Base-by-base conservation (phyloP, 92 coral and sea anemone genomes). In the Scolanthus callimorphus region DNA sequence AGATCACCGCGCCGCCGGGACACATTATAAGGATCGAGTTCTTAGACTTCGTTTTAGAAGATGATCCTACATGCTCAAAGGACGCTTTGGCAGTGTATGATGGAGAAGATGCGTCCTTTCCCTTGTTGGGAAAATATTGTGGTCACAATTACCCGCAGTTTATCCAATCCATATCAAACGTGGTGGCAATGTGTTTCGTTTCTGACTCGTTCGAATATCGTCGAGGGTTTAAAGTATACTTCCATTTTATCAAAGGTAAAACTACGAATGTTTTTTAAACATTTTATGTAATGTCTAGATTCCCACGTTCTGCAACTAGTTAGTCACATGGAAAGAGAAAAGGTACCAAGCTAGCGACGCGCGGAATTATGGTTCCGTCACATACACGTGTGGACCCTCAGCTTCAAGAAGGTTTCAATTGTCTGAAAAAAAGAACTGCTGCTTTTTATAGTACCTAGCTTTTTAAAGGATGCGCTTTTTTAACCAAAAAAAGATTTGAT, bases 191-290 rank as follows among this genome's bases (percentile, higher is more conserved):
- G 2, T 1, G 11, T 1, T 61, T 61, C 27, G 17, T n/a, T 23
- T 61, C 67, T 9, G 51, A 61, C 51, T 20, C 22, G 15, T 39
- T 27, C 3, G 25, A n/a, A 29, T 39, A 29, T 23, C 49, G 71
- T 19, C 69, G 83, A 2, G 92, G 92, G 21, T 85, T 85, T 67
- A 85, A 70, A 41, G 60, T 75, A 26, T 57, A 38, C 31, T 85
- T 74, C 17, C 41, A 39, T 4, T 31, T 70, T 1, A 49, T 24
- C 17, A 62, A n/a, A n/a, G n/a, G n/a, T n/a, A n/a, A n/a, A n/a
- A n/a, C n/a, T n/a, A n/a, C n/a, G n/a, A n/a, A n/a, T n/a, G n/a
- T n/a, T n/a, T n/a, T n/a, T n/a, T n/a, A n/a, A n/a, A n/a, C n/a
- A n/a, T n/a, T n/a, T n/a, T n/a, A n/a, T n/a, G n/a, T n/a, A n/a